Evolutionary conservation across 2,888 invertebrate genomes (phyloP), one percentile per base, ranked within the genome.

Genomic region (Leptopilina myrica): DNA sequence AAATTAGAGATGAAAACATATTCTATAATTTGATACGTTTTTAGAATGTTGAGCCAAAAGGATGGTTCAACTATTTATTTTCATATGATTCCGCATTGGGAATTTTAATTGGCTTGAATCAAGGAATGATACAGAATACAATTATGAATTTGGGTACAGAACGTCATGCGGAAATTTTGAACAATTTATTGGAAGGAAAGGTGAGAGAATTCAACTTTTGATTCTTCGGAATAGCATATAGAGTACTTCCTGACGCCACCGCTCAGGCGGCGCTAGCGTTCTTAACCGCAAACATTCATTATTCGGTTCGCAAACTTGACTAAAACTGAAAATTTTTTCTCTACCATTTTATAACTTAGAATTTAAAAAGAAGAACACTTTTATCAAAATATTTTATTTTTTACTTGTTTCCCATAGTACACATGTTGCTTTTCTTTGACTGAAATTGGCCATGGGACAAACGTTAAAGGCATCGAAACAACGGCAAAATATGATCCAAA

Each of bases 401-500:
- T 43, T 43, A 43, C 8, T 8, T 43, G 1, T 64, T 78, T 64
- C 81, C 88, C n/a, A n/a, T n/a, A n/a, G 95, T 93, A 95, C 78
- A 92, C 95, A 82, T 96, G 97, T 4, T 97, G 97, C 87, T 95
- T 98, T 91, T 96, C 97, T 0, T 92, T 99, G 82, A 99, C 99
- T 1, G 99, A 99, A 93, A 93, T 99, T 43, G 95, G 97, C 33
- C 99, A 99, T 92, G 99, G 99, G 0, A 98, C 98, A 56, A 98
- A 99, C 92, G 97, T 97, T 5, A 97, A 97, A 85, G 95, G 95
- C 76, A 96, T 98, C 95, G 94, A 97, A 86, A 98, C 98, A 0
- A 96, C 95, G 8, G 98, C 98, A 6, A 96, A 95, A 0, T 99
- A 96, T 92, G 97, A 98, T 91, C 93, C 95, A 0, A 91, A 92